Percentiles rank a stretch among this genome's conserved stretches.
Conservation (phyloP, 2,888 invertebrate genomes). For the Hydroisotoma schaefferi region DNA sequence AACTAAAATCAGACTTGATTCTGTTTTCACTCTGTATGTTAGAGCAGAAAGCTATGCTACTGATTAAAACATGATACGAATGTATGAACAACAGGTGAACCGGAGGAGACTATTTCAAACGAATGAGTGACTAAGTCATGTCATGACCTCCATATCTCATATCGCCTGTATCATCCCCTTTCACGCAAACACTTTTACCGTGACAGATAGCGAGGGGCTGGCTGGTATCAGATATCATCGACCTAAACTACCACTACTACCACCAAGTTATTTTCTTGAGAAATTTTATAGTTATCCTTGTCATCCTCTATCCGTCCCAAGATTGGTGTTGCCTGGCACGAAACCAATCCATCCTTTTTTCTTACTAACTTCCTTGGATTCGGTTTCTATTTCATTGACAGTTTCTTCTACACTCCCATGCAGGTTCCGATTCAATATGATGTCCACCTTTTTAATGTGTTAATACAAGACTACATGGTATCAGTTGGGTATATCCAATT, state of each 20-base stretch:
- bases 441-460: no score
- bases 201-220: neutral
- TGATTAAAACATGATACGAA: neutral
- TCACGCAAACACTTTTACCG: neutral
- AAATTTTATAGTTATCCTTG: no score
- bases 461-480: no score
- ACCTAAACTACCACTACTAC: no score
- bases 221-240: no score
- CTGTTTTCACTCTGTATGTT: no score
- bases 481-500: no score
- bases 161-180: neutral
- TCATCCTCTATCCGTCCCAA: neutral
- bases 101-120: conserved; percentile 5
- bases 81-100: conserved; percentile 10
- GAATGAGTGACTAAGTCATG: conserved; percentile 1
- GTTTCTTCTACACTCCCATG: no score
- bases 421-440: no score
- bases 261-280: no score
- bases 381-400: neutral
- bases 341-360: conserved; percentile 1
- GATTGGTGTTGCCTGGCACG: conserved; percentile 3
- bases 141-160: conserved; percentile 1
- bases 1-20: no score
- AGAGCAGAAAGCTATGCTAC: no score
- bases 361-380: neutral